Evolutionary conservation across 2,113 vertebrate species (phyloP).

Genomic region (Malaclemys terrapin): DNA sequence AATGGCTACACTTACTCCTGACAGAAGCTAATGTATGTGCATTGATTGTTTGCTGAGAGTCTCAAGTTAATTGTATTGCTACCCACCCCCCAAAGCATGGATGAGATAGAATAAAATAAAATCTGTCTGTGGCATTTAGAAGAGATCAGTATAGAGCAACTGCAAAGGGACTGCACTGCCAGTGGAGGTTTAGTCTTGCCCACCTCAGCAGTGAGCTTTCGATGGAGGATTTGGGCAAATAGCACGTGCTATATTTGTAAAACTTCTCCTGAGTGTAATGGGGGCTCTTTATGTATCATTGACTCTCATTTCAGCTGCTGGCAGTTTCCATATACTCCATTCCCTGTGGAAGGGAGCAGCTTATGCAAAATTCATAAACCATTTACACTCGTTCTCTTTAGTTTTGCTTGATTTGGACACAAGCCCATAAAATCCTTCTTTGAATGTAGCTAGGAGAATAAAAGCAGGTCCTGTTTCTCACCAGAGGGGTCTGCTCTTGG

Average conservation of each 20-base stretch:
- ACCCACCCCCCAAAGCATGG: neutral
- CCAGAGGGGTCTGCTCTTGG: neutral
- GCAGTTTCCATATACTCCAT: neutral
- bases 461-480: constrained; percentile 7
- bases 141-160: neutral
- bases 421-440: neutral
- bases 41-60: rapidly evolving
- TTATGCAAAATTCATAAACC: constrained; percentile 56
- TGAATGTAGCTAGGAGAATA: neutral
- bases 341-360: neutral
- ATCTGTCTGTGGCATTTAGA: neutral
- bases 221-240: neutral
- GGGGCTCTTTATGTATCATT: neutral
- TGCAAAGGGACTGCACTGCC: neutral
- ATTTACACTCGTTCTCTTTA: neutral
- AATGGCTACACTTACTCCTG: neutral
- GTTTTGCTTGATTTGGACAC: neutral
- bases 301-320: neutral
- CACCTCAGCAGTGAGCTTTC: neutral
- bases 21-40: neutral
- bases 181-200: neutral
- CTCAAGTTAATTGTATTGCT: neutral
- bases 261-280: neutral
- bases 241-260: neutral
- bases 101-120: neutral